Evolutionary conservation across 1,140 invertebrate genomes (phyloP), one percentile per base, ranked within the genome.

Genomic region (Aphaenogaster ashmeadi): DNA sequence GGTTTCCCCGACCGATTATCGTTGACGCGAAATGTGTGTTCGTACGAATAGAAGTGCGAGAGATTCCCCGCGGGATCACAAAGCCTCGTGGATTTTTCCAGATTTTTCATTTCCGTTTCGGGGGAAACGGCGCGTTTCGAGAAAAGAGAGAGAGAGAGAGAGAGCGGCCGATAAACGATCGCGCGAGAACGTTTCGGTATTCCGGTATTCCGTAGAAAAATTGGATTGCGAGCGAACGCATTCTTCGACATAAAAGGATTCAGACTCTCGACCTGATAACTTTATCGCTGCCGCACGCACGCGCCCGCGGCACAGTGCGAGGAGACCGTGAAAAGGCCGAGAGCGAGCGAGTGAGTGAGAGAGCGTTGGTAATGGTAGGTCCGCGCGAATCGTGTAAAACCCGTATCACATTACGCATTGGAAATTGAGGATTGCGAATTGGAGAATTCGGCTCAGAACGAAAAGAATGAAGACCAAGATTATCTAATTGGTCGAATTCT

Each of bases 231-330:
- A 38, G 38, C 21, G 21, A 62, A 3, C 38, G 21, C 36, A n/a
- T 83, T 72, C 27, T 13, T 6, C 6, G 38, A 8, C 15, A n/a
- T 50, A 60, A 83, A 60, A 74, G n/a, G 66, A 58, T 60, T 58
- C 54, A 36, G 47, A 11, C 54, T 72, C 27, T 38, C 69, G 80
- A 60, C 80, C 41, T 74, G 56, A 74, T 84, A 74, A 60, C 54
- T 62, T 74, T 36, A 60, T 58, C 69, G 21, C 6, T 6, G 36
- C 13, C 50, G 38, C 21, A 18, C n/a, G 47, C 72, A 21, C 60
- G 60, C 64, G 60, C 11, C n/a, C 27, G n/a, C 54, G 38, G 13
- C n/a, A 21, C 44, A 18, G 52, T 2, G 41, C 33, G 13, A 52
- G 36, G 41, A 27, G 60, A 56, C 8, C n/a, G 78, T 50, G 36